These are phyloP conservation scores for Eleginops maclovinus DNA, from an alignment of 2,113 vertebrate species.

Conservation along the genomic window DNA sequence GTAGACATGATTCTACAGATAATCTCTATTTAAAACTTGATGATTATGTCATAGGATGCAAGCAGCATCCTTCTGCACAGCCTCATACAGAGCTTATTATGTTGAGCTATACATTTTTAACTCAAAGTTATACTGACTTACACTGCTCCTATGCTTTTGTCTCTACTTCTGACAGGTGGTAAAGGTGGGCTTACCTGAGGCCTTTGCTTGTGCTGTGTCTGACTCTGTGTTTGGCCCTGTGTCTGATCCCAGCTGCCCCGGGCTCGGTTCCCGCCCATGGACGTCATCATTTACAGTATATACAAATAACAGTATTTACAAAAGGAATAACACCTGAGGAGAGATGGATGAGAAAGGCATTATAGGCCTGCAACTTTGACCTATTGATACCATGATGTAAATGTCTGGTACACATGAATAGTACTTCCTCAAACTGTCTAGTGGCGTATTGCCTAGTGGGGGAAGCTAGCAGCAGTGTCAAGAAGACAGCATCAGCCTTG, in stretches of 20 bases:
- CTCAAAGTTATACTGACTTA: background rate
- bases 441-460: slow-evolving; percentile 13
- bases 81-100: background rate
- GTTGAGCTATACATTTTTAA: background rate
- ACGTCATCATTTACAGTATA: slow-evolving; percentile 99
- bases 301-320: slow-evolving; percentile 99
- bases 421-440: slow-evolving; percentile 57
- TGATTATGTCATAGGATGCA: background rate
- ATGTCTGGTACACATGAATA: background rate
- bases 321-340: slow-evolving; percentile 90
- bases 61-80: background rate
- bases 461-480: slow-evolving; percentile 18
- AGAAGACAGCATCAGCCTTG: slow-evolving; percentile 30
- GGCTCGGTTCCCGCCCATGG: slow-evolving; percentile 95
- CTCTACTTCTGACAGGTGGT: slow-evolving; percentile 11
- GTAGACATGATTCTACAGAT: too few species aligned
- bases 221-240: slow-evolving; percentile 96
- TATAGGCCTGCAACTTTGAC: slow-evolving; percentile 24
- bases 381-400: slow-evolving; percentile 25
- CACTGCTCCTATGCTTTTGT: background rate
- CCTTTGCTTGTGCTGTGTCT: slow-evolving; percentile 93
- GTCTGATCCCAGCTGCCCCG: slow-evolving; percentile 97
- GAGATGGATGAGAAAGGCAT: slow-evolving; percentile 33
- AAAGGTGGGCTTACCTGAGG: slow-evolving; percentile 79
- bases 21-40: too few species aligned